A percentile compares a stretch with the other conserved stretches of the same genome.
Evolutionary conservation across 2,113 vertebrate species (phyloP).

Genomic region (Platanista minor): DNA sequence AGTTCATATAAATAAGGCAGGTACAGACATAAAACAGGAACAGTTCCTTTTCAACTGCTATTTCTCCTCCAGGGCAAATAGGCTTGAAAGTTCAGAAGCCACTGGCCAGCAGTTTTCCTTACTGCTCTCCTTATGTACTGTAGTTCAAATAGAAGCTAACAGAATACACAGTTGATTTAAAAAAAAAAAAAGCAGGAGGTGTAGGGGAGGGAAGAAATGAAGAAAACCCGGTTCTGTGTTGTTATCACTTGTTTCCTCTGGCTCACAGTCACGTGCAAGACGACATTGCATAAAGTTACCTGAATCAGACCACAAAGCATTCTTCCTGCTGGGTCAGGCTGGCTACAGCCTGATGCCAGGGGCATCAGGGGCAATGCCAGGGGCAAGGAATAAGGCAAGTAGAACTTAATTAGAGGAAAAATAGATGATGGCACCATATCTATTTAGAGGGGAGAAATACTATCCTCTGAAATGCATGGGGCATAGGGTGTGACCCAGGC

Average conservation of each 20-base stretch:
- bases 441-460: conserved; percentile 44
- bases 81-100: conserved; percentile 7
- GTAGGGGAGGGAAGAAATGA: neutral
- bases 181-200: neutral
- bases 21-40: neutral
- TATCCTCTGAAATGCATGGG: conserved; percentile 21
- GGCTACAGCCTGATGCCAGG: too few relatives aligned
- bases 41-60: neutral
- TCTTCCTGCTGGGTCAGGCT: neutral
- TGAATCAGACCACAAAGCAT: neutral
- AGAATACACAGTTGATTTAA: neutral
- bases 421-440: neutral
- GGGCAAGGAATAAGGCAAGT: neutral
- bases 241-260: neutral
- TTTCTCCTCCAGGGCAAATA: conserved; percentile 23
- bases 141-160: conserved; percentile 1
- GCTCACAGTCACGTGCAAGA: neutral
- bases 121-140: neutral
- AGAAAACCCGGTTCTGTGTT: neutral
- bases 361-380: too few relatives aligned
- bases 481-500: neutral
- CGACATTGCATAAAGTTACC: neutral
- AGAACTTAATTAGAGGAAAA: neutral
- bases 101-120: neutral
- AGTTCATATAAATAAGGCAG: neutral